Evolutionary conservation across 2,113 vertebrate species (phyloP).

Genomic region (Amia ocellicauda): DNA sequence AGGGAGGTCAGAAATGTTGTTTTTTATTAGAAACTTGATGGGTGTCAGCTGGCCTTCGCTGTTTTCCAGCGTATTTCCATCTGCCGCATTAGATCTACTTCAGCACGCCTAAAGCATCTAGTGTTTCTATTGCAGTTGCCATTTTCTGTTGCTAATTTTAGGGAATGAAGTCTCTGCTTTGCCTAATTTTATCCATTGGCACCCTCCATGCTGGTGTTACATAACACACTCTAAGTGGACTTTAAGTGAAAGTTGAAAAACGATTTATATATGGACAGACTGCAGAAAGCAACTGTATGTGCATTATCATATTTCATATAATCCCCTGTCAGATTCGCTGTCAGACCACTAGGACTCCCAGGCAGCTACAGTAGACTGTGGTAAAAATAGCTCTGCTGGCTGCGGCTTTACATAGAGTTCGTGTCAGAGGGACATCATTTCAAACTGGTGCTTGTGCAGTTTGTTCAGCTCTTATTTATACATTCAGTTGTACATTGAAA

Average conservation of each 20-base stretch:
- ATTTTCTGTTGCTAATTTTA: conserved; percentile 25
- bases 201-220: conserved; percentile 10
- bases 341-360: conserved; percentile 38
- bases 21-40: no score
- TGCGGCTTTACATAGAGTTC: background rate
- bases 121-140: conserved; percentile 30
- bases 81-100: background rate
- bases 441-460: background rate
- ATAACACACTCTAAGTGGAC: accelerated
- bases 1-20: no score
- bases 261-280: conserved; percentile 1
- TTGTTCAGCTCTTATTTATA: no score
- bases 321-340: conserved; percentile 36
- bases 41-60: no score
- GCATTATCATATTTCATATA: conserved; percentile 47
- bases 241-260: background rate
- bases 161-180: conserved; percentile 4
- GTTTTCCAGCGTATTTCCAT: conserved; percentile 24
- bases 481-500: no score
- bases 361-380: conserved; percentile 56
- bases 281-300: conserved; percentile 34
- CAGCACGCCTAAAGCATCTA: conserved; percentile 21
- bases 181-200: conserved; percentile 14
- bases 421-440: conserved; percentile 1
- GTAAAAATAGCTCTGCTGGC: conserved; percentile 63